These are phyloP conservation scores for Pantherophis vulpinus DNA, from an alignment of 2,797 vertebrate genomes.

Conservation along the genomic window DNA sequence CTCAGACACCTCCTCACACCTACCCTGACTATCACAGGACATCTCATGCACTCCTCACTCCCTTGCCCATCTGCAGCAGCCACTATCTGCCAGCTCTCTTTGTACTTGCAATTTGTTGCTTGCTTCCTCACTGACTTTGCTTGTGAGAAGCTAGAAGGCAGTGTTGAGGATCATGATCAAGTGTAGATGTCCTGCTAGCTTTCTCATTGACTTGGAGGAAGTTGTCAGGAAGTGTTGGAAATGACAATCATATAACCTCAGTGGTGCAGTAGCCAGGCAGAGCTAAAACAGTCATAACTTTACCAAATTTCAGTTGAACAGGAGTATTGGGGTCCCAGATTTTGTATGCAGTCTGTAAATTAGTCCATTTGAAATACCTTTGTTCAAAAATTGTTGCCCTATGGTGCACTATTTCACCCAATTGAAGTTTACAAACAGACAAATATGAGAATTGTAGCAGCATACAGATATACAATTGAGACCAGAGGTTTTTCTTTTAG, in stretches of 20 bases:
- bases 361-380: background rate
- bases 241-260: background rate
- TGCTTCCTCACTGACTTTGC: background rate
- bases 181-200: background rate
- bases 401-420: no score
- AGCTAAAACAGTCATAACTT: background rate
- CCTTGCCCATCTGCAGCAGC: background rate
- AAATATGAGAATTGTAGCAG: no score
- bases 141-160: background rate
- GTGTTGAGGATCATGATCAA: background rate
- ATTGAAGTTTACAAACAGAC: no score
- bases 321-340: background rate
- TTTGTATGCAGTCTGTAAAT: background rate
- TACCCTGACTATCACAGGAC: background rate
- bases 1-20: background rate
- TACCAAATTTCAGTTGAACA: background rate
- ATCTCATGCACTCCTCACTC: background rate
- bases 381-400: no score
- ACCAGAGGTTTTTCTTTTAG: background rate
- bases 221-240: background rate
- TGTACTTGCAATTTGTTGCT: background rate
- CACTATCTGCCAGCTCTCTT: background rate
- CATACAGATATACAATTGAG: no score
- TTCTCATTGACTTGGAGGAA: background rate
- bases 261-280: background rate